Percentiles rank a stretch among this genome's conserved stretches.
phyloP scores from a whole-genome alignment of 2,113 vertebrate species.

The Collichthys lucidus region DNA sequence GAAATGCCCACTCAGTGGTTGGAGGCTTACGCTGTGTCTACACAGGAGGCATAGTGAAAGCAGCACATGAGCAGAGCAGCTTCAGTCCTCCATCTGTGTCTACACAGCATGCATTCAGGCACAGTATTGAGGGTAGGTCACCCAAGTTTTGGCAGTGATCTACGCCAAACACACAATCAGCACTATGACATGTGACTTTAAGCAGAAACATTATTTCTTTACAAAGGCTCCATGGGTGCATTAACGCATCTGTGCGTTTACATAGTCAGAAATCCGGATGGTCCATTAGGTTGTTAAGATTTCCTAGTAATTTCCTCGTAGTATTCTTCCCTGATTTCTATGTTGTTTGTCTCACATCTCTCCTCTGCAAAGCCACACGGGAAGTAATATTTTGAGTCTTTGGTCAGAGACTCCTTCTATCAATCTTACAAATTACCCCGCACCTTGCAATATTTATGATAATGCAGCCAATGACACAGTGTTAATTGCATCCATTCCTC shows the following conservation, averaged over 20 bases:
- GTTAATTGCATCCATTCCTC: conserved; percentile 76
- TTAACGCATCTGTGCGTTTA: no score
- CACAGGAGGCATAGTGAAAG: no score
- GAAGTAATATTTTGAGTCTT: conserved; percentile 58
- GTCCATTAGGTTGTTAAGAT: neutral
- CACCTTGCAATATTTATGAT: conserved; percentile 79
- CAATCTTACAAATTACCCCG: conserved; percentile 75
- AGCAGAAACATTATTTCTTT: no score
- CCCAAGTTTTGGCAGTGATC: neutral
- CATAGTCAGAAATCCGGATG: neutral
- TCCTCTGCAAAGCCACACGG: conserved; percentile 16
- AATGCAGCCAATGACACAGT: conserved; percentile 70
- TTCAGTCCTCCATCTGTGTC: neutral
- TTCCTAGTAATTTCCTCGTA: no score
- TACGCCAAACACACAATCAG: no score
- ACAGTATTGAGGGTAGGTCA: neutral
- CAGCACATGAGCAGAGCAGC: neutral
- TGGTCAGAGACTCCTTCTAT: conserved; percentile 60
- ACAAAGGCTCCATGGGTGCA: no score
- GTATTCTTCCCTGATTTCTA: conserved; percentile 6
- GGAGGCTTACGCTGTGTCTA: no score
- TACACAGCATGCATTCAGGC: conserved; percentile 3
- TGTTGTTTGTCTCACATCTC: conserved; percentile 21
- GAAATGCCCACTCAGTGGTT: no score
- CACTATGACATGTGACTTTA: no score